These are phyloP conservation scores for Leucophenga maculata DNA, from an alignment of 2,888 invertebrate species.

Conservation along the genomic window DNA sequence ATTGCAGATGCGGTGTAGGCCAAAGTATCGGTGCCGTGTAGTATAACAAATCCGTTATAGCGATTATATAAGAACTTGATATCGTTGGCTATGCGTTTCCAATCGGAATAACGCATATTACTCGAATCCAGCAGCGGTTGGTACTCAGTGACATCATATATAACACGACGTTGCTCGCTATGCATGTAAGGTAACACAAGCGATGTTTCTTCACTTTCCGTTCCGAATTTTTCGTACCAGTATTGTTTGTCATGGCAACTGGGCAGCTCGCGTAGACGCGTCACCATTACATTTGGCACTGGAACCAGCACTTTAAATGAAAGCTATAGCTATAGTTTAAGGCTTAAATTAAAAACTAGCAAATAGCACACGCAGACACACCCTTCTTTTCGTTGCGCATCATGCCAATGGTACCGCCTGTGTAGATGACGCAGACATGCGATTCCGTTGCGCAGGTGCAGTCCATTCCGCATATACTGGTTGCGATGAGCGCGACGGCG, in stretches of 20 bases:
- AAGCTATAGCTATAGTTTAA: background rate
- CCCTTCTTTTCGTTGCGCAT: constrained; percentile 83
- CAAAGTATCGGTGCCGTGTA: constrained; percentile 97
- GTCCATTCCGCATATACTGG: no score
- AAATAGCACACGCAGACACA: constrained; percentile 69
- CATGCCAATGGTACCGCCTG: constrained; percentile 98
- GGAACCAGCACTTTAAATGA: constrained; percentile 77
- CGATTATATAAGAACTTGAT: constrained; percentile 84
- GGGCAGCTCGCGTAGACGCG: constrained; percentile 77
- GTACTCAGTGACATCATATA: constrained; percentile 88
- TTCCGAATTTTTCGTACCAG: constrained; percentile 76
- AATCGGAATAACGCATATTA: constrained; percentile 91
- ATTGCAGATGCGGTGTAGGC: constrained; percentile 96
- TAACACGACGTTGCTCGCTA: constrained; percentile 74
- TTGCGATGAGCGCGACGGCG: no score
- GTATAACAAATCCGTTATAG: constrained; percentile 93
- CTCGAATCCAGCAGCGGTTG: constrained; percentile 91
- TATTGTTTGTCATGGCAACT: constrained; percentile 86
- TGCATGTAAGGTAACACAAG: constrained; percentile 77
- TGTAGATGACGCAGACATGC: constrained; percentile 86
- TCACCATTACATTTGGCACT: constrained; percentile 57
- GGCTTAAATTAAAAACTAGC: no score
- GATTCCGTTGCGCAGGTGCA: background rate
- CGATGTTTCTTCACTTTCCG: constrained; percentile 70
- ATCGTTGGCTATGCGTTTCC: constrained; percentile 89